Conservation (phyloP, 2,797 vertebrate genomes). For the Pangasius mekongensis region DNA sequence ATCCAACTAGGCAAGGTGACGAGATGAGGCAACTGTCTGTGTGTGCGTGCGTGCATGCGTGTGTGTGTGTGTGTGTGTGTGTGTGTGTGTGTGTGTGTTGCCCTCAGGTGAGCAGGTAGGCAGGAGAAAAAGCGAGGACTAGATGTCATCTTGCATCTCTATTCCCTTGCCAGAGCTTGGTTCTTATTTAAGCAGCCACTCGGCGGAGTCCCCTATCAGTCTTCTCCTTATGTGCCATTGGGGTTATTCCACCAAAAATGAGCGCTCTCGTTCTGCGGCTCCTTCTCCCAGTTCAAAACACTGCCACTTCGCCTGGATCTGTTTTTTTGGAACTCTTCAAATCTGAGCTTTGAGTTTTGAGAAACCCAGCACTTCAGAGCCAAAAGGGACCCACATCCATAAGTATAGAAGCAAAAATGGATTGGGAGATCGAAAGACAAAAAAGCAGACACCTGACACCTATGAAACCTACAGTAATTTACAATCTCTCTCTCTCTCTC, state of each 20-base stretch:
- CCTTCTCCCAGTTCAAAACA: slow-evolving; percentile 69
- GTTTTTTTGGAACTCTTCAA: not conserved
- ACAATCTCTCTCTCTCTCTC: slow-evolving; percentile 62
- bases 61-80: not conserved
- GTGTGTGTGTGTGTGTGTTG: slow-evolving; percentile 6
- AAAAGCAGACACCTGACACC: slow-evolving; percentile 71
- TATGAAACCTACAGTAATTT: slow-evolving; percentile 40
- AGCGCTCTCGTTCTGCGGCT: slow-evolving; percentile 51
- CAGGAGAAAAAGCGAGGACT: slow-evolving; percentile 41
- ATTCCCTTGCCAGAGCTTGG: slow-evolving; percentile 75
- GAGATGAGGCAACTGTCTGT: not conserved
- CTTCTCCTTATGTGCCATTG: slow-evolving; percentile 56
- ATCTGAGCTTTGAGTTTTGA: slow-evolving; percentile 26
- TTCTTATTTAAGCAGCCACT: slow-evolving; percentile 79
- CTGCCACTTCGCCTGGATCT: slow-evolving; percentile 48
- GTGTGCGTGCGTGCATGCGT: not conserved
- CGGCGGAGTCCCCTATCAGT: slow-evolving; percentile 74
- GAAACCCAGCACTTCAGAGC: slow-evolving; percentile 22
- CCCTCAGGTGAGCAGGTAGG: slow-evolving; percentile 68
- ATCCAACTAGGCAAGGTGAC: not conserved
- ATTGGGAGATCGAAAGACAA: slow-evolving; percentile 65
- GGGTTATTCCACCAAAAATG: slow-evolving; percentile 40
- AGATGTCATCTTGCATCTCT: slow-evolving; percentile 70
- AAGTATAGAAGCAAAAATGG: slow-evolving; percentile 68
- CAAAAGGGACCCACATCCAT: slow-evolving; percentile 51